Evolutionary conservation across 1,140 invertebrate species (phyloP).

Genomic region (Coboldia fuscipes): DNA sequence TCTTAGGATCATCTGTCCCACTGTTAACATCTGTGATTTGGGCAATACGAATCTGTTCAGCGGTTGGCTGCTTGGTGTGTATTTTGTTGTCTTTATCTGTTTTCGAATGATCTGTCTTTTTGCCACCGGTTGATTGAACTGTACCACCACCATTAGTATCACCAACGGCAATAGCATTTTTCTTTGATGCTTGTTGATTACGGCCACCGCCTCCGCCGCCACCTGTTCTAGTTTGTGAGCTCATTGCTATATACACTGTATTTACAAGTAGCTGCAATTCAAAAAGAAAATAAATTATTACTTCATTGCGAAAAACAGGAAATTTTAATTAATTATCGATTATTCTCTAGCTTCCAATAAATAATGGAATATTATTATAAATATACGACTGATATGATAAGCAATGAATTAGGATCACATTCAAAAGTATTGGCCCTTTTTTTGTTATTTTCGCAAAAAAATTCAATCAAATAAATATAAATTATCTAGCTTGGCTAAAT

Average conservation of each 20-base stretch:
- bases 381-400: too few species aligned
- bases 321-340: too few species aligned
- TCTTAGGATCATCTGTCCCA: slow-evolving; percentile 34
- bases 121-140: slow-evolving; percentile 7
- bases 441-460: too few species aligned
- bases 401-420: too few species aligned
- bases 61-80: slow-evolving; percentile 10
- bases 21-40: slow-evolving; percentile 42
- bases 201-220: slow-evolving; percentile 15
- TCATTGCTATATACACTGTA: slow-evolving; percentile 23
- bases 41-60: slow-evolving; percentile 41
- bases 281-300: too few species aligned
- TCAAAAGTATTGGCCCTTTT: too few species aligned
- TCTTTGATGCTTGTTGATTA: slow-evolving; percentile 21
- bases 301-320: too few species aligned
- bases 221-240: slow-evolving; percentile 22
- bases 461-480: too few species aligned
- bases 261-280: slow-evolving; percentile 15
- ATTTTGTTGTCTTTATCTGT: slow-evolving; percentile 18
- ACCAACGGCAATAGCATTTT: slow-evolving; percentile 11
- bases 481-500: too few species aligned
- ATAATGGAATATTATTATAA: too few species aligned
- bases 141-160: slow-evolving; percentile 9
- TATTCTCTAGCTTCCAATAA: too few species aligned
- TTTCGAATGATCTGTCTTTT: slow-evolving; percentile 18